Evolutionary conservation across 2,797 vertebrate genomes (phyloP).

Genomic region (Thalassophryne amazonica): DNA sequence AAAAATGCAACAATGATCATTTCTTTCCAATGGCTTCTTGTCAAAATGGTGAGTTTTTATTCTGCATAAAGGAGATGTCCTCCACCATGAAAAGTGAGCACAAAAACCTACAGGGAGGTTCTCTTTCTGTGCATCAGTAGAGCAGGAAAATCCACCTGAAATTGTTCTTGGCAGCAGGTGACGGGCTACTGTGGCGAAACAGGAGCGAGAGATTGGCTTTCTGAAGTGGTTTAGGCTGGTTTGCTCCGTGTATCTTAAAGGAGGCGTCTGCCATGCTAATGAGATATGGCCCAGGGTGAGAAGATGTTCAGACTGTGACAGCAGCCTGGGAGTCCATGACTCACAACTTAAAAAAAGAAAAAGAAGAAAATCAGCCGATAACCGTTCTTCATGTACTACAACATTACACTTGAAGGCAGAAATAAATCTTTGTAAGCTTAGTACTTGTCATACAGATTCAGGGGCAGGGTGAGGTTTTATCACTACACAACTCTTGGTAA

Average conservation of each 20-base stretch:
- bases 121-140: constrained; percentile 25
- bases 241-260: constrained; percentile 5
- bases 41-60: not conserved
- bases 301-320: constrained; percentile 12
- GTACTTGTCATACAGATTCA: not conserved
- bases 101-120: constrained; percentile 28
- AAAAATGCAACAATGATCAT: not conserved
- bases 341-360: constrained; percentile 5
- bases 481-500: not conserved
- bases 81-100: constrained; percentile 16
- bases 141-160: constrained; percentile 46
- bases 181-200: constrained; percentile 19
- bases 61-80: constrained; percentile 7
- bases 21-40: not conserved
- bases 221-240: constrained; percentile 17
- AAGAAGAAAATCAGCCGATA: constrained; percentile 3
- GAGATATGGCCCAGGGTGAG: constrained; percentile 22
- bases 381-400: not conserved
- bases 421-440: not conserved
- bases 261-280: constrained; percentile 45
- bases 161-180: constrained; percentile 42
- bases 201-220: constrained; percentile 24
- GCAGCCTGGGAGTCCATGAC: constrained; percentile 22
- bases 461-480: not conserved
- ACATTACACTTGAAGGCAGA: not conserved